Evolutionary conservation across 2,113 vertebrate genomes (phyloP), one percentile per base, ranked within the genome.

Genomic region (Bubalus kerabau): DNA sequence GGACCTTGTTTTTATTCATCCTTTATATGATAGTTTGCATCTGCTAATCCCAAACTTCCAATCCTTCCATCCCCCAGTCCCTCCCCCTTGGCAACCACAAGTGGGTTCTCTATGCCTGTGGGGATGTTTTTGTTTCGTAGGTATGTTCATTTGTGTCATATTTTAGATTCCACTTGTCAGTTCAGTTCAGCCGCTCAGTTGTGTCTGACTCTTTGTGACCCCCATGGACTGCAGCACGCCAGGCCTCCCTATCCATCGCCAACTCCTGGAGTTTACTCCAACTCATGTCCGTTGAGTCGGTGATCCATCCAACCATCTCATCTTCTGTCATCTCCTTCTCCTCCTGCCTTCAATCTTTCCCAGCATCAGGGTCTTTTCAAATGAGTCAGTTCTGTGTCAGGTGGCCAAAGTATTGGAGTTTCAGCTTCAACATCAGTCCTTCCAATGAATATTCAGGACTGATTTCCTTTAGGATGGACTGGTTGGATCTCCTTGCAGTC

Each of bases 201-300:
- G 17, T 71, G 17, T 71, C n/a, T 4, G 1, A 11, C 17, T 36
- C 64, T 36, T 71, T 71, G 64, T 11, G 17, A 71, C n/a, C 17
- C 17, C 9, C n/a, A 71, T 1, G n/a, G n/a, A 71, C n/a, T 5
- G 9, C 4, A 36, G 64, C 64, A 36, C 0, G 2, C n/a, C 9
- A 36, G n/a, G n/a, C 64, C 17, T 71, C n/a, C 64, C n/a, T 71
- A 11, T 71, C n/a, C 17, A 21, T 71, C 17, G 0, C n/a, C 64
- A 36, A 21, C 17, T 36, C 17, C 64, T 1, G 17, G 64, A 71
- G n/a, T 36, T 36, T 71, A 36, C 17, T 71, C n/a, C 36, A 21
- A 36, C 17, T 71, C n/a, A 5, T 36, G 64, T 36, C 64, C 64
- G 11, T 71, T 2, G 4, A 71, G 9, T 71, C 5, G 9, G 2